Conservation (phyloP, 2,113 vertebrate genomes). For the Sialia sialis region DNA sequence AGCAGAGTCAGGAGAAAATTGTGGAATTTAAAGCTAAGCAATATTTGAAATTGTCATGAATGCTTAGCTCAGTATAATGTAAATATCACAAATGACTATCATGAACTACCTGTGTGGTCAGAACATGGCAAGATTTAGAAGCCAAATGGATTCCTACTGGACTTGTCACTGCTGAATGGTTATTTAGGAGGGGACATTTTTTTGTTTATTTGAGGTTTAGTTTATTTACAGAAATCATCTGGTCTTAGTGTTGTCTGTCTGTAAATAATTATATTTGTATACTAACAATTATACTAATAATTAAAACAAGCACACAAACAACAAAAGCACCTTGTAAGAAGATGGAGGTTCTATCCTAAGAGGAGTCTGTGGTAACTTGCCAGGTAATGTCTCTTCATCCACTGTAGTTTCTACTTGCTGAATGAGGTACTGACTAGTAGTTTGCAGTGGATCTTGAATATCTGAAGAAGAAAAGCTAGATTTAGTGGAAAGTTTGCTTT, state of each 20-base stretch:
- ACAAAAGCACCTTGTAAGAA: conserved; percentile 84
- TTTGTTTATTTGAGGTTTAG: accelerated
- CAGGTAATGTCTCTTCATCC: conserved; percentile 85
- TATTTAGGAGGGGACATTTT: background rate
- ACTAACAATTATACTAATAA: background rate
- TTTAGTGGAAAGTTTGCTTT: background rate
- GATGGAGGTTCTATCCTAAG: conserved; percentile 81
- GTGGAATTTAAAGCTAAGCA: background rate
- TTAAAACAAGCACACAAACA: background rate
- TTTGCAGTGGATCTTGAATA: conserved; percentile 80
- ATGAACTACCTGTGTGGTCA: background rate
- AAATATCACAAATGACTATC: background rate
- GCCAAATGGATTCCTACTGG: background rate
- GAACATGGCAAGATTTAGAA: background rate
- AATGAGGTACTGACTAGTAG: conserved; percentile 87
- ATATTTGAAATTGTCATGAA: background rate
- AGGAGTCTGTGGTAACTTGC: conserved; percentile 91
- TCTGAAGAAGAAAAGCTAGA: conserved; percentile 53
- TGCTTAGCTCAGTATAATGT: background rate
- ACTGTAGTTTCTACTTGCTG: conserved; percentile 85
- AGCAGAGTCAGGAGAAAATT: background rate
- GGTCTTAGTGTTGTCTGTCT: background rate
- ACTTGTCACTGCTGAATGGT: background rate
- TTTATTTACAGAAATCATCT: background rate
- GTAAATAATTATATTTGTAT: background rate